phyloP scores from a whole-genome alignment of 2,888 invertebrate genomes.

The Acronicta aceris region DNA sequence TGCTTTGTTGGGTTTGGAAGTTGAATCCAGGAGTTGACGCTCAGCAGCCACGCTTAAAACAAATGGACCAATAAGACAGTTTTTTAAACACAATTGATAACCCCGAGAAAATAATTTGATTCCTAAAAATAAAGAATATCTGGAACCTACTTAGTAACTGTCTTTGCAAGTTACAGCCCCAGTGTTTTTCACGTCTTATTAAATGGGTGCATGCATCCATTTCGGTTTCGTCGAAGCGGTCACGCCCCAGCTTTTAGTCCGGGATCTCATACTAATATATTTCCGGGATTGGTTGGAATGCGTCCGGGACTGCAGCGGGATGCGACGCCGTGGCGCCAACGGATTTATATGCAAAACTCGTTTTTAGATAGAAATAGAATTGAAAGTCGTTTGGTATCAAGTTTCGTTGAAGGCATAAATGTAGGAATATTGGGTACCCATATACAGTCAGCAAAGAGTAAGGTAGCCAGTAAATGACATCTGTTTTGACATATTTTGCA shows the following conservation, averaged over 20 bases:
- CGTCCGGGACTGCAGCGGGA: conserved; percentile 64
- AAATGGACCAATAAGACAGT: too few relatives aligned
- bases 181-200: conserved; percentile 57
- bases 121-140: too few relatives aligned
- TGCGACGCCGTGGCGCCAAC: conserved; percentile 72
- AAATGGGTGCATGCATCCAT: conserved; percentile 60
- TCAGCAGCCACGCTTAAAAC: too few relatives aligned
- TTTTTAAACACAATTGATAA: too few relatives aligned
- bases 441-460: too few relatives aligned
- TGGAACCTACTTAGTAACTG: too few relatives aligned
- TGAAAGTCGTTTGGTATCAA: conserved; percentile 50
- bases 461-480: too few relatives aligned
- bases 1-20: too few relatives aligned
- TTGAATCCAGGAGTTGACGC: too few relatives aligned
- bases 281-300: conserved; percentile 60
- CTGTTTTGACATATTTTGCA: too few relatives aligned
- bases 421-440: neutral
- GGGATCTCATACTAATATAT: conserved; percentile 68
- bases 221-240: conserved; percentile 47
- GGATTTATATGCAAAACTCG: conserved; percentile 72
- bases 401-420: conserved; percentile 10
- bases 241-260: conserved; percentile 52
- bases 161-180: conserved; percentile 10
- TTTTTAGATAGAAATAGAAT: conserved; percentile 61
- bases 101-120: too few relatives aligned